These are phyloP conservation scores for Scaptomyza flava DNA, from an alignment of 2,888 invertebrate species.

Conservation along the genomic window DNA sequence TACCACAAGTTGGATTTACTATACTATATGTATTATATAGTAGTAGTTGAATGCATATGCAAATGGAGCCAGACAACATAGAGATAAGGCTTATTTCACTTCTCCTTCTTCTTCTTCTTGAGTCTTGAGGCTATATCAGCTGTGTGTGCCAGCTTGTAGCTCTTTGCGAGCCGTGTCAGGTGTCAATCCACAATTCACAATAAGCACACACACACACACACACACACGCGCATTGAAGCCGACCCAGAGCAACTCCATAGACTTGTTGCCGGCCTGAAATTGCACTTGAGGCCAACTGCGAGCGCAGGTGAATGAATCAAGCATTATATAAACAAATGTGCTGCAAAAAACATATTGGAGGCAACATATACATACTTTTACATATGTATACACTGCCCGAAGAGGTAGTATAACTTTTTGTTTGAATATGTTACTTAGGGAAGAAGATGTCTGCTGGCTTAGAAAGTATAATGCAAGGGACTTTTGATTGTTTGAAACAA, in stretches of 20 bases:
- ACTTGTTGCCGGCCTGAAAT: slow-evolving; percentile 22
- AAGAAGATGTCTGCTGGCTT: no score
- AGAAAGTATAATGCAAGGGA: background rate
- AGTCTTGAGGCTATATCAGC: slow-evolving; percentile 33
- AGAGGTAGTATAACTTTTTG: background rate
- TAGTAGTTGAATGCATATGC: slow-evolving; percentile 31
- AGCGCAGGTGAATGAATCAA: slow-evolving; percentile 69
- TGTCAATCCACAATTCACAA: slow-evolving; percentile 61
- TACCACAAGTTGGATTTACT: slow-evolving; percentile 22
- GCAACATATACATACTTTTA: slow-evolving; percentile 32
- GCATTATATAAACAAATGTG: slow-evolving; percentile 71
- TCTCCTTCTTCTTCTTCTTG: no score
- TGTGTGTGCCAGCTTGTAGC: slow-evolving; percentile 23
- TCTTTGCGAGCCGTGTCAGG: slow-evolving; percentile 61
- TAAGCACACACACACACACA: background rate
- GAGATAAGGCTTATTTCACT: slow-evolving; percentile 38
- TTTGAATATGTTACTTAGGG: no score
- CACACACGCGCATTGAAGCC: background rate
- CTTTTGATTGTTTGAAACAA: no score
- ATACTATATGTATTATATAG: background rate
- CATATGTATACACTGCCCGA: slow-evolving; percentile 15
- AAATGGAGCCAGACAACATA: slow-evolving; percentile 25
- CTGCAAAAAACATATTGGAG: slow-evolving; percentile 40
- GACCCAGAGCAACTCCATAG: slow-evolving; percentile 2
- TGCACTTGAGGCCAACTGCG: slow-evolving; percentile 58